Evolutionary conservation across 2,888 invertebrate species (phyloP), one percentile per base, ranked within the genome.

Genomic region (Ferrisia virgata): DNA sequence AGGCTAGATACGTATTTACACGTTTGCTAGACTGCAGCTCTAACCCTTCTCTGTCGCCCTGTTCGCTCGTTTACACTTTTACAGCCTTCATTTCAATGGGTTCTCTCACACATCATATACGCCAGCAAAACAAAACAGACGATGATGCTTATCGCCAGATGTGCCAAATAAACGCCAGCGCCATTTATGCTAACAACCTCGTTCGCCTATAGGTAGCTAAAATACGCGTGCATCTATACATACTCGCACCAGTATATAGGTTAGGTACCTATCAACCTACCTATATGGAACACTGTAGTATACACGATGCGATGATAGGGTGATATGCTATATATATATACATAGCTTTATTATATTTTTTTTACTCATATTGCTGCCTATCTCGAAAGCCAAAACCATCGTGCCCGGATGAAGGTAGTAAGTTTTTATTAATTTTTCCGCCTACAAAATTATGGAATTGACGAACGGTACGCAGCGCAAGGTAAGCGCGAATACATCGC

Each of bases 101-200:
- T n/a, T n/a, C n/a, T n/a, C n/a, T n/a, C n/a, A n/a, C n/a, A n/a
- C n/a, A n/a, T n/a, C n/a, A n/a, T n/a, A n/a, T n/a, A n/a, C n/a
- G 28, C 28, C 64, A 47, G 47, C 31, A 64, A 28, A 47, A 28
- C 15, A 64, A 9, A 31, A 64, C 25, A 64, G 31, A 3, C 64
- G 13, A 64, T 25, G 33, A 72, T 72, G 72, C 72, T 72, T 8
- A 33, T 72, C n/a, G 72, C 72, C 72, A 72, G 72, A 72, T 72
- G 33, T 36, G 72, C 72, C 72, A 33, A 72, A 58, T 58, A 58
- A 72, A 72, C 36, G 36, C 72, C 33, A 72, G 33, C 36, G 36
- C 72, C 33, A 72, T 72, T 72, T 72, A 72, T 33, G 72, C 72
- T 33, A 72, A 72, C 58, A 64, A 64, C 58, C 58, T 64, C 13